Evolutionary conservation across 2,113 vertebrate genomes (phyloP).

Genomic region (Patagioenas fasciata): DNA sequence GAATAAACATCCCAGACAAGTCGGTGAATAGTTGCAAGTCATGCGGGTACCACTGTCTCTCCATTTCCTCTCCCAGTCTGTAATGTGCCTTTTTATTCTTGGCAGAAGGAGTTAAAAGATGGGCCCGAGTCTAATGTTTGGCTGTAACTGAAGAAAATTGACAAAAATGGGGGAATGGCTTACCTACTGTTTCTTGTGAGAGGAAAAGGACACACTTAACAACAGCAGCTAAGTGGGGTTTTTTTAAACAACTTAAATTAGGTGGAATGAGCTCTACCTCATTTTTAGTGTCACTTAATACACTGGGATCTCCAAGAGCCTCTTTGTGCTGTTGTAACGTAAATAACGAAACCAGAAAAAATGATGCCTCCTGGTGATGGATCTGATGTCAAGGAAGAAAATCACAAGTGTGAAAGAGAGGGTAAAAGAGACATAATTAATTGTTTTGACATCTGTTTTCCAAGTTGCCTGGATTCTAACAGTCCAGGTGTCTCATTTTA

Average conservation of each 20-base stretch:
- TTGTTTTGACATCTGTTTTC: not conserved
- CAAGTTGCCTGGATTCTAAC: not conserved
- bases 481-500: not conserved
- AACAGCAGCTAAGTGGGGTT: not conserved
- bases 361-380: not conserved
- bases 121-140: rapidly evolving
- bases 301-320: not conserved
- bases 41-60: not conserved
- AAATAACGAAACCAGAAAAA: not conserved
- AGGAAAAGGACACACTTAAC: not conserved
- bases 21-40: not conserved
- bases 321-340: not conserved
- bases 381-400: not conserved
- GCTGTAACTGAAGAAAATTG: not conserved
- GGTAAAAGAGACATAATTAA: not conserved
- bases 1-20: not conserved
- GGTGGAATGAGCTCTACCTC: not conserved
- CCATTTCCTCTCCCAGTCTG: not conserved
- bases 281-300: not conserved
- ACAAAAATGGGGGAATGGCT: not conserved
- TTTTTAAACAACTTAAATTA: not conserved
- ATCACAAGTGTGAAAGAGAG: not conserved
- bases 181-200: not conserved
- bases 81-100: not conserved
- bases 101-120: not conserved